These are phyloP conservation scores for Onychorhynchus coronatus DNA, from an alignment of 2,113 vertebrate genomes.

Conservation along the genomic window DNA sequence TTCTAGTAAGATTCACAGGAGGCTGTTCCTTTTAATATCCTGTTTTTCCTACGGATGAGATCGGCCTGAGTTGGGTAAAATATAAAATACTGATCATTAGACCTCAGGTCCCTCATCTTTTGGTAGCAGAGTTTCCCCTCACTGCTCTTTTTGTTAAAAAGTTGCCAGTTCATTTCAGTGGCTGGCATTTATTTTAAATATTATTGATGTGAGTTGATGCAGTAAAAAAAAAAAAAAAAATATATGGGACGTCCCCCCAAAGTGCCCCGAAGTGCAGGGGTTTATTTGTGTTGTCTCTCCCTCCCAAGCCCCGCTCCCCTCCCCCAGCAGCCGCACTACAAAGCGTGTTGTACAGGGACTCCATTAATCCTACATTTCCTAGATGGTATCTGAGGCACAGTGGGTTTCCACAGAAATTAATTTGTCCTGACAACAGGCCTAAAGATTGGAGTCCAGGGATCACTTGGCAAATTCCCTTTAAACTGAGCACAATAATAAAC, in stretches of 20 bases:
- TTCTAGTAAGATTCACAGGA: background rate
- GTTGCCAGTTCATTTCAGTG: background rate
- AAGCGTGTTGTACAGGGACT: constrained; percentile 68
- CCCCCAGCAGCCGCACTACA: constrained; percentile 49
- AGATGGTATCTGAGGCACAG: constrained; percentile 75
- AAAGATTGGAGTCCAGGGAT: constrained; percentile 79
- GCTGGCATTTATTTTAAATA: background rate
- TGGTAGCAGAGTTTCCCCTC: background rate
- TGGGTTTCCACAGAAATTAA: constrained; percentile 80
- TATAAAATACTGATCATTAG: background rate
- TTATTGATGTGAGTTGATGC: background rate
- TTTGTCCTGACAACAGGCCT: constrained; percentile 78
- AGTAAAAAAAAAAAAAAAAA: background rate
- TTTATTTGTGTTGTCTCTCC: background rate
- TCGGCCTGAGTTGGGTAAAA: background rate
- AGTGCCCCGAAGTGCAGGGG: background rate
- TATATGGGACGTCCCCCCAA: background rate
- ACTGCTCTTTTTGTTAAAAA: background rate
- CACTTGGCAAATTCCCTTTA: constrained; percentile 75
- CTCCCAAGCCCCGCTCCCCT: background rate
- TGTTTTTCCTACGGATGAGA: constrained; percentile 5
- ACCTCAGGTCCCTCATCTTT: background rate
- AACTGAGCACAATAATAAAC: constrained; percentile 75
- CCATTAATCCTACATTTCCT: constrained; percentile 78
- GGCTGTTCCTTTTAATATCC: constrained; percentile 14